Conservation (phyloP, 2,113 vertebrate genomes). For the Cinclus cinclus region DNA sequence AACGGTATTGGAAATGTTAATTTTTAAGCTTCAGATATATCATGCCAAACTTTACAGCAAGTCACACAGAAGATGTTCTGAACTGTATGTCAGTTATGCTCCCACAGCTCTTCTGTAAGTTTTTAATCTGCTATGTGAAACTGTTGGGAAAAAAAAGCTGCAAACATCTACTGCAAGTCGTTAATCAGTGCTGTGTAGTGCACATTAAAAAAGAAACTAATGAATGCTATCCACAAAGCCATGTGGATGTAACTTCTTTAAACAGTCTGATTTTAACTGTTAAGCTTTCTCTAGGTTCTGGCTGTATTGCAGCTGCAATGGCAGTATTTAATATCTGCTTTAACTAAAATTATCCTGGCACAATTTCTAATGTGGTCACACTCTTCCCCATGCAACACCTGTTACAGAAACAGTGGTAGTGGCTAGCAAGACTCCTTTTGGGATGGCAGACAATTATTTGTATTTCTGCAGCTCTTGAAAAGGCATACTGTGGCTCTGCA, state of each 20-base stretch:
- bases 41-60: not conserved
- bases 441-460: not conserved
- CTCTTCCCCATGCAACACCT: not conserved
- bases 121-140: conserved; percentile 7
- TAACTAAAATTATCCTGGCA: not conserved
- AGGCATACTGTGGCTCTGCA: not conserved
- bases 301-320: not conserved
- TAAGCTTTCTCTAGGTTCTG: conserved; percentile 27
- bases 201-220: conserved; percentile 60
- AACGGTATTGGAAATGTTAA: not conserved
- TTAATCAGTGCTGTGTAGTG: conserved; percentile 21
- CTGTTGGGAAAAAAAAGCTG: not conserved
- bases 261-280: conserved; percentile 30
- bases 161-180: not conserved
- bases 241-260: not conserved
- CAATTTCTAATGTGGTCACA: not conserved
- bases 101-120: not conserved
- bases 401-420: not conserved
- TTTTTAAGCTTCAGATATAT: not conserved
- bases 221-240: conserved; percentile 26
- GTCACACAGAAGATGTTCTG: not conserved
- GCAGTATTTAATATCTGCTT: not conserved
- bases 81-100: conserved; percentile 1
- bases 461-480: not conserved
- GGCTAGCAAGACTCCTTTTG: not conserved